These are phyloP conservation scores for Corythornis madagascariensis DNA, from an alignment of 2,113 vertebrate species.

Conservation along the genomic window DNA sequence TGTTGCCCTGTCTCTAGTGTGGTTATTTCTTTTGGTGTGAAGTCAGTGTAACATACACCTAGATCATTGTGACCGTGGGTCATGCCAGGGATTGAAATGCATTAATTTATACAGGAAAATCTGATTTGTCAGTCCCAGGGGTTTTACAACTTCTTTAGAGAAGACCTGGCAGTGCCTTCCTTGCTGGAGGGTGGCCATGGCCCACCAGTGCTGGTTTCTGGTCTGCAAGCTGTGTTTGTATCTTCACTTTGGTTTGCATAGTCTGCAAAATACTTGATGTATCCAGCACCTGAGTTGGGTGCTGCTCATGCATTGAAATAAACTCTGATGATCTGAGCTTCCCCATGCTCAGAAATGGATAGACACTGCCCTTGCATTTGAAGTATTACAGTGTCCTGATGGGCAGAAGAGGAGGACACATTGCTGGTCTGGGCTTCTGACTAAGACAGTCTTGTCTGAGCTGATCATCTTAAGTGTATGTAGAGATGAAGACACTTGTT, in stretches of 20 bases:
- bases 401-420: not conserved
- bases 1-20: not conserved
- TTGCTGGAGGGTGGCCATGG: not conserved
- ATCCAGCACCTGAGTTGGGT: not conserved
- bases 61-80: not conserved
- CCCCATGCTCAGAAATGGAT: not conserved
- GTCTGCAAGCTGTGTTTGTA: not conserved
- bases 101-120: not conserved
- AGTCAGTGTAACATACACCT: not conserved
- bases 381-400: not conserved
- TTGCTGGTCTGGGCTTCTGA: not conserved
- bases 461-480: not conserved
- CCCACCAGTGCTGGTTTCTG: not conserved
- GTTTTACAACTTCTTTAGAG: not conserved
- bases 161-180: rapidly evolving
- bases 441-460: not conserved
- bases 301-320: not conserved
- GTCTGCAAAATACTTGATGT: not conserved
- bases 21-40: not conserved
- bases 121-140: not conserved
- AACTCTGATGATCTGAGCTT: not conserved
- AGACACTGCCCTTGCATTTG: not conserved
- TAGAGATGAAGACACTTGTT: not conserved
- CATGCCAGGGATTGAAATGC: not conserved
- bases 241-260: not conserved